Evolutionary conservation across 2,888 invertebrate genomes (phyloP), one percentile per base, ranked within the genome.

Genomic region (Aphrophora alni): DNA sequence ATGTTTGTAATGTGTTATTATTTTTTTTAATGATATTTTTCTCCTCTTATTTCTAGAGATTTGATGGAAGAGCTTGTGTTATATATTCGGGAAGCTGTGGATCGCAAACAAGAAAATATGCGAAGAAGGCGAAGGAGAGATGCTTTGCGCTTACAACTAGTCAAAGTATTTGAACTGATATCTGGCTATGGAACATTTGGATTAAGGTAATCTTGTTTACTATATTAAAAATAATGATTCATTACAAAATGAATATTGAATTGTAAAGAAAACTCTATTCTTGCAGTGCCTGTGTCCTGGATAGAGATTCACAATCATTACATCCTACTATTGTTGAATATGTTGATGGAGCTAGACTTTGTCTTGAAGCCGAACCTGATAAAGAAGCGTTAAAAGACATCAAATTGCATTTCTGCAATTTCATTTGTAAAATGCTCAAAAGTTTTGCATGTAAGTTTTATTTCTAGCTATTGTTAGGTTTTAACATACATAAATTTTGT

Each of bases 101-200:
- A 99, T 88, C 92, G 97, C 74, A 99, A 98, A 87, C 98, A 98
- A 89, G 99, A 99, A 88, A 99, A 98, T 88, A 95, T 98, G 91
- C 91, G 98, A 79, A 90, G 99, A 68, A 91, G 98, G 68, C 90
- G 97, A 79, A 92, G 98, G 59, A 92, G 98, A 78, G 99, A 99
- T 88, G 95, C 97, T 14, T 89, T 99, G 75, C 91, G 99, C 70
- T 90, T 99, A 69, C 97, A 98, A 86, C 90, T 99, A 83, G 96
- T 98, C 82, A 93, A 95, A 86, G 94, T 99, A 84, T 90, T 99
- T 85, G 96, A 99, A 87, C 91, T 97, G 82, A 95, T 98, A 82
- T 98, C 98, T 0, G 96, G 97, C 87, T 94, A 95, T 88, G 96
- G 95, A 82, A 97, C 97, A 0, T 96, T 97, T 87, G 95, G 96